Evolutionary conservation across 2,888 invertebrate genomes (phyloP).

Genomic region (Tachystola acroxantha): DNA sequence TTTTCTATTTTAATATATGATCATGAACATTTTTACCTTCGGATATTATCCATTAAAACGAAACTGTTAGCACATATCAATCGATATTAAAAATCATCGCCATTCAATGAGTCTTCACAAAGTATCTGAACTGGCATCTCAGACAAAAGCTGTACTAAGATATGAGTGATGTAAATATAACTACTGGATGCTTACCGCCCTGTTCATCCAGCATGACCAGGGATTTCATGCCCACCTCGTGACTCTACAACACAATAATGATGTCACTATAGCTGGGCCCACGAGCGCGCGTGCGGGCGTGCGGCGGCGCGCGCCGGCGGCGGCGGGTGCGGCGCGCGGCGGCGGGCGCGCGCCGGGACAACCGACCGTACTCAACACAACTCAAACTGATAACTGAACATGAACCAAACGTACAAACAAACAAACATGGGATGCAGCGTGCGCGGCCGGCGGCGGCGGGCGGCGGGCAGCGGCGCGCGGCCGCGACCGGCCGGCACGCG

Average conservation of each 20-base stretch:
- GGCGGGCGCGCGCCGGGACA: constrained; percentile 40
- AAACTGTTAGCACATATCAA: constrained; percentile 66
- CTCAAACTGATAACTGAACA: constrained; percentile 64
- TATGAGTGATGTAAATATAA: constrained; percentile 73
- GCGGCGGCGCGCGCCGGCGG: constrained; percentile 11
- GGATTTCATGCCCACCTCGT: constrained; percentile 99
- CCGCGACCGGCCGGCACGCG: constrained; percentile 16
- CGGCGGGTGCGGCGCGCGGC: constrained; percentile 12
- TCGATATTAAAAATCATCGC: constrained; percentile 53
- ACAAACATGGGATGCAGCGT: constrained; percentile 50
- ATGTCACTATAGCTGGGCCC: constrained; percentile 78
- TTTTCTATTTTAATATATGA: constrained; percentile 50
- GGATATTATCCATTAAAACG: constrained; percentile 60
- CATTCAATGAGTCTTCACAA: constrained; percentile 61
- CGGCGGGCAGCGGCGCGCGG: constrained; percentile 14
- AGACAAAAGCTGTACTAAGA: constrained; percentile 73
- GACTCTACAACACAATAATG: constrained; percentile 93
- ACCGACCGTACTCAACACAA: constrained; percentile 60
- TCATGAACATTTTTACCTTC: constrained; percentile 67
- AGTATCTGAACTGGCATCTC: constrained; percentile 70
- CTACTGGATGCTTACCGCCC: constrained; percentile 96
- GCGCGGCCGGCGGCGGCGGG: constrained; percentile 28
- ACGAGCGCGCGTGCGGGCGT: constrained; percentile 53
- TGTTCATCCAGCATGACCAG: constrained; percentile 99
- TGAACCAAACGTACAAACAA: constrained; percentile 53